phyloP scores from a whole-genome alignment of 2,888 invertebrate genomes.

The Endotricha flammealis region DNA sequence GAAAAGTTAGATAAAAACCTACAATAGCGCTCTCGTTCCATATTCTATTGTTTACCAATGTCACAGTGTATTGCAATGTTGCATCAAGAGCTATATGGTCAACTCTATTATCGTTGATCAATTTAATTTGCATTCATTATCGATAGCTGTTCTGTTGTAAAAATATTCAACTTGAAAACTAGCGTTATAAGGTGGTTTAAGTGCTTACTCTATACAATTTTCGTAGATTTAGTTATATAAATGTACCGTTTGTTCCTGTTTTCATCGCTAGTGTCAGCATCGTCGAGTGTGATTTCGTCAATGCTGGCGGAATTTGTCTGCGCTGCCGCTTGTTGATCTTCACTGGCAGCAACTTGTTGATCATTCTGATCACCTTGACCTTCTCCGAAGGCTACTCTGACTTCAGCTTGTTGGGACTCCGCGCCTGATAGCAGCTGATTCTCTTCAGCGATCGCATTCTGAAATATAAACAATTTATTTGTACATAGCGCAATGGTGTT shows the following conservation, averaged over 20 bases:
- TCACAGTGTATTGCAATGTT: conserved; percentile 13
- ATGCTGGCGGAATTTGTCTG: conserved; percentile 81
- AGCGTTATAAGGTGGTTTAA: too few relatives aligned
- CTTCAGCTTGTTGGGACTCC: conserved; percentile 81
- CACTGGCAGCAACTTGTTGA: conserved; percentile 33
- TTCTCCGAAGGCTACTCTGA: conserved; percentile 79
- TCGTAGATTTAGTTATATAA: too few relatives aligned
- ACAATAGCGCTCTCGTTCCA: conserved; percentile 26
- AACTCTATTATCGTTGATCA: background rate
- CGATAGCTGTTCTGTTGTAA: too few relatives aligned
- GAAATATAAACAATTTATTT: conserved; percentile 28
- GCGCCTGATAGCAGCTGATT: conserved; percentile 73
- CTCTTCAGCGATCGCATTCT: conserved; percentile 64
- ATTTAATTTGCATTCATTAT: conserved; percentile 4
- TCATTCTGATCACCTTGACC: conserved; percentile 29
- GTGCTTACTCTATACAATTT: too few relatives aligned
- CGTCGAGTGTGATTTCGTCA: conserved; percentile 84
- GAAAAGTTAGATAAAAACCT: conserved; percentile 45
- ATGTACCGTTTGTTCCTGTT: conserved; percentile 88
- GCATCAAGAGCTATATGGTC: background rate
- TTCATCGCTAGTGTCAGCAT: conserved; percentile 84
- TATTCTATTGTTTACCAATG: conserved; percentile 30
- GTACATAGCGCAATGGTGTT: conserved; percentile 3
- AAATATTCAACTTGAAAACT: too few relatives aligned
- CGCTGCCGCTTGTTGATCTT: conserved; percentile 74